phyloP scores from a whole-genome alignment of 2,888 invertebrate genomes.

The Slavum lentiscoides region DNA sequence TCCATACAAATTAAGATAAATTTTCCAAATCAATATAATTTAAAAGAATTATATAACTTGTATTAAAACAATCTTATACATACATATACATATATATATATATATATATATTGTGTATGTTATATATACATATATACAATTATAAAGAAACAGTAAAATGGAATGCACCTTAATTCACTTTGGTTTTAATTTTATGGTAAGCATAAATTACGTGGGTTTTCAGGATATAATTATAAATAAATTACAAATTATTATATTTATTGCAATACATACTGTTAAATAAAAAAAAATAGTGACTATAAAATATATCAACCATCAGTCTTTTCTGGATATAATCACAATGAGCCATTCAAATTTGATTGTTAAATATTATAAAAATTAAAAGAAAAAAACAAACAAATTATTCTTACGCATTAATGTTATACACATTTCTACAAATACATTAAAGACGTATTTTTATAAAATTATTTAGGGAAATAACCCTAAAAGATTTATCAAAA shows the following conservation, averaged over 20 bases:
- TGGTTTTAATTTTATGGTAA: constrained; percentile 23
- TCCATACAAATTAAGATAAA: neutral
- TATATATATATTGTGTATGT: too few relatives aligned
- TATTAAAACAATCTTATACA: too few relatives aligned
- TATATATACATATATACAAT: too few relatives aligned
- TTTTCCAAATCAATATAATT: neutral
- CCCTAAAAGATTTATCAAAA: neutral
- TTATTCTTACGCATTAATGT: too few relatives aligned
- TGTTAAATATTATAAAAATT: constrained; percentile 14
- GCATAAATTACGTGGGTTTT: neutral
- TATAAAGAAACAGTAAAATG: constrained; percentile 23
- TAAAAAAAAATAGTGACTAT: constrained; percentile 15
- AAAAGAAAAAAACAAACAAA: neutral
- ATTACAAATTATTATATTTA: neutral
- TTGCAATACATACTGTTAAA: neutral
- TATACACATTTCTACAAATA: too few relatives aligned
- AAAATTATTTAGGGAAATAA: neutral
- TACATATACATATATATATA: too few relatives aligned
- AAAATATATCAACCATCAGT: constrained; percentile 41
- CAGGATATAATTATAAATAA: neutral
- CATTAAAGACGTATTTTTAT: neutral
- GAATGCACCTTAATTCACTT: constrained; percentile 19
- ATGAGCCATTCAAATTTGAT: constrained; percentile 28
- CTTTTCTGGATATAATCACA: constrained; percentile 42
- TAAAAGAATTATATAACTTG: neutral